A percentile compares a stretch with the other conserved stretches of the same genome.
Conservation (phyloP, 2,888 invertebrate species). For the Lithophane socia region DNA sequence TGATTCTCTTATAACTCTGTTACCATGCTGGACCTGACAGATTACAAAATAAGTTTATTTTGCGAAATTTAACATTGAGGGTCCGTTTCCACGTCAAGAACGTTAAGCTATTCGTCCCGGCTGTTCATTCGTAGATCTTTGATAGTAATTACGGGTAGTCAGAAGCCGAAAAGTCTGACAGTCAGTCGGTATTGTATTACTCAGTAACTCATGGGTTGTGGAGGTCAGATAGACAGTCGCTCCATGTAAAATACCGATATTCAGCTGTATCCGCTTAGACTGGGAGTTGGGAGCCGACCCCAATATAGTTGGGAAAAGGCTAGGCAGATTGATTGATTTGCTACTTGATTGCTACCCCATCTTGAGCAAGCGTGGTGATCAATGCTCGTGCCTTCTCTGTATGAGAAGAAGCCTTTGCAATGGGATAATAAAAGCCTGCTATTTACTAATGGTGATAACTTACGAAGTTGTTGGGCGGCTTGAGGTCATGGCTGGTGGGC, state of each 20-base stretch:
- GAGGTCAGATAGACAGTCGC: neutral
- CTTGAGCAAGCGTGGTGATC: neutral
- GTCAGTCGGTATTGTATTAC: neutral
- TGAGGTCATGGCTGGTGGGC: constrained; percentile 83
- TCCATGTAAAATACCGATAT: neutral
- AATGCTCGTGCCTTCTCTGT: neutral
- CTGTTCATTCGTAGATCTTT: too few relatives aligned
- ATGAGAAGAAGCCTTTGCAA: too few relatives aligned
- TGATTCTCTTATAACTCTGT: too few relatives aligned
- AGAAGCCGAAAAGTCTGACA: neutral
- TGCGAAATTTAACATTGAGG: too few relatives aligned
- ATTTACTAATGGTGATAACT: constrained; percentile 65
- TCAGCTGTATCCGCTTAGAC: neutral
- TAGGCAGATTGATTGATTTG: too few relatives aligned
- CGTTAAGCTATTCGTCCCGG: too few relatives aligned
- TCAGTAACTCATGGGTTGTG: neutral
- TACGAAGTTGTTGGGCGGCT: constrained; percentile 86
- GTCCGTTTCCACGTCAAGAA: too few relatives aligned
- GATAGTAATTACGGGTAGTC: too few relatives aligned
- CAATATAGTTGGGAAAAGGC: too few relatives aligned
- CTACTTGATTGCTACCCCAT: neutral
- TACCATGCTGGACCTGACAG: too few relatives aligned
- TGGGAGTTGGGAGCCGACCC: too few relatives aligned
- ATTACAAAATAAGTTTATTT: too few relatives aligned
- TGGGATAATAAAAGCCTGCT: neutral